Evolutionary conservation across 2,888 invertebrate genomes (phyloP), one percentile per base, ranked within the genome.

Genomic region (Watsonalla cultraria): DNA sequence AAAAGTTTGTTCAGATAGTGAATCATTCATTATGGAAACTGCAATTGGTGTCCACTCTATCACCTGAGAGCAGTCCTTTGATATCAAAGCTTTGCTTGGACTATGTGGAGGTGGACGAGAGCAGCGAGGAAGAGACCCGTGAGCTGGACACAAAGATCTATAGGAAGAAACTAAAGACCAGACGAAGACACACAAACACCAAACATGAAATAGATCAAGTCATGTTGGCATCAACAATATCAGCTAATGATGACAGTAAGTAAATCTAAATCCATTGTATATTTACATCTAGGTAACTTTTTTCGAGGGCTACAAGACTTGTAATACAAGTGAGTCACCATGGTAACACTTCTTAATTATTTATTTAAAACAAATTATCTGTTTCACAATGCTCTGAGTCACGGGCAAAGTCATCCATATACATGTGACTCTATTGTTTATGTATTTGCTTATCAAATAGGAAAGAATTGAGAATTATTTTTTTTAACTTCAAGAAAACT

Each of bases 1-100:
- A 78, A 64, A 84, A 72, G 57, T 82, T 78, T 69, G 80, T 77
- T 72, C 92, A 82, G 80, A 91, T 82, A 9, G 90, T 95, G 5
- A 92, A 91, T 59, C 94, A 95, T 76, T 94, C 94, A 7, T 84
- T 92, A 56, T 96, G 95, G 95, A 92, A 95, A 68, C 86, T 94
- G 65, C 94, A 95, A 70, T 78, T 96, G 48, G 92, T 95, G n/a
- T 92, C 92, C 0, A 92, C 90, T 54, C 76, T 91, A 0, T 90
- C 92, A 6, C 91, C 91, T 4, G 82, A 89, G 45, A 80, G 83
- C 5, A 88, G 86, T 57, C 86, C 86, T 7, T 79, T 89, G 54
- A 80, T 81, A 34, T 62, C 87, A 6, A 88, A 89, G 57, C 70
- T 90, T 1, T 90, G 89, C 55, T 71, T 88, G 48, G 89, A 91